phyloP scores from a whole-genome alignment of 2,888 invertebrate genomes.

The Ligdia adustata region DNA sequence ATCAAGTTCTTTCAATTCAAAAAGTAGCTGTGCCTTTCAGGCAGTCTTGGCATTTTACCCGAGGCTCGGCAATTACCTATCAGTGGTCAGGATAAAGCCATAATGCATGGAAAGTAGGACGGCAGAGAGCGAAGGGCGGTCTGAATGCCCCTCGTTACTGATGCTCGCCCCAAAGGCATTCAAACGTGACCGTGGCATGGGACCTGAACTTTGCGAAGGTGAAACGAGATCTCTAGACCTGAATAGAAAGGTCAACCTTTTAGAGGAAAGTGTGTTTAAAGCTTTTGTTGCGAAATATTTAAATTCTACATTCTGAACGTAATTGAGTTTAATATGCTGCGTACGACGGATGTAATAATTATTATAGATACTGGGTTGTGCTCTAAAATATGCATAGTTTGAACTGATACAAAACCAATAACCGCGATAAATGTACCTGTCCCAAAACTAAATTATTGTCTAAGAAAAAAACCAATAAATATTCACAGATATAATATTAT shows the following conservation, averaged over 20 bases:
- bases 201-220: slow-evolving; percentile 4
- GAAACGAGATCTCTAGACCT: slow-evolving; percentile 3
- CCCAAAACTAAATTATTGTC: too few species aligned
- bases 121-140: slow-evolving; percentile 32
- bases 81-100: slow-evolving; percentile 44
- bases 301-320: too few species aligned
- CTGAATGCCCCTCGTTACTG: slow-evolving; percentile 47
- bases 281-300: too few species aligned
- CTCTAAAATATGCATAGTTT: too few species aligned
- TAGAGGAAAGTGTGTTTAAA: not conserved
- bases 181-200: slow-evolving; percentile 30
- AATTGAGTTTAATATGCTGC: too few species aligned
- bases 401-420: too few species aligned
- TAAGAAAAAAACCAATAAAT: too few species aligned
- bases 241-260: slow-evolving; percentile 12
- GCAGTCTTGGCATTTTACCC: slow-evolving; percentile 24
- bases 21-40: slow-evolving; percentile 21
- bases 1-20: slow-evolving; percentile 23
- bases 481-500: too few species aligned
- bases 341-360: too few species aligned
- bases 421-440: too few species aligned
- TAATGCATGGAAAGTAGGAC: slow-evolving; percentile 49
- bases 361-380: too few species aligned
- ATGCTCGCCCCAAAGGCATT: slow-evolving; percentile 35
- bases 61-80: slow-evolving; percentile 27